A percentile compares a stretch with the other conserved stretches of the same genome.
These are phyloP conservation scores for Electrophaes corylata DNA, from an alignment of 2,888 invertebrate genomes.

Conservation along the genomic window DNA sequence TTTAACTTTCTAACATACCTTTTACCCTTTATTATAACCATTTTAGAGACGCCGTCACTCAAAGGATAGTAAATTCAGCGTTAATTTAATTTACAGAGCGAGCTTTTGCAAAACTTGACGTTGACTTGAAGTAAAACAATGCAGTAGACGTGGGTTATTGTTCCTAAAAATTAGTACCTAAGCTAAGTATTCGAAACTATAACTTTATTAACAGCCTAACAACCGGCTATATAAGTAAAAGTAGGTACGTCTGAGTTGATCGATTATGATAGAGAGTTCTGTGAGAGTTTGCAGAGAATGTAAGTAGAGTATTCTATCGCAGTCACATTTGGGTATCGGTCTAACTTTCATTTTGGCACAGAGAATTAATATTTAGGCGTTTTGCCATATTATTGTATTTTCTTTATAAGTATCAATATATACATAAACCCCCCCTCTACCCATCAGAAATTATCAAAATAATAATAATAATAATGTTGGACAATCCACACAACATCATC, in stretches of 20 bases:
- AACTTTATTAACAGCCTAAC: not conserved
- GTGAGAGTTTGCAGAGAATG: not conserved
- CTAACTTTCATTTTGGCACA: not conserved
- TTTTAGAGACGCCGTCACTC: conserved; percentile 7
- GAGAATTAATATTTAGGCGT: not conserved
- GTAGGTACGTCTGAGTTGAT: not conserved
- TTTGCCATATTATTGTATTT: not conserved
- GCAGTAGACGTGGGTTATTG: conserved; percentile 3
- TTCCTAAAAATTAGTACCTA: not conserved
- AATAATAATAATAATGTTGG: no score
- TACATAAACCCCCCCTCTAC: no score
- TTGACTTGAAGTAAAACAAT: conserved; percentile 18
- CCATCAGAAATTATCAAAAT: no score
- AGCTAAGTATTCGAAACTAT: not conserved
- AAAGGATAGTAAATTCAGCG: conserved; percentile 3
- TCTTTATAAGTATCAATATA: no score
- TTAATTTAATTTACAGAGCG: conserved; percentile 18
- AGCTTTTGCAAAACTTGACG: conserved; percentile 13
- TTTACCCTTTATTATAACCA: not conserved
- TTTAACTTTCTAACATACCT: not conserved
- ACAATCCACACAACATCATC: no score
- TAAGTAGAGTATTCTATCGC: not conserved
- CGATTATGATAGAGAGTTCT: not conserved
- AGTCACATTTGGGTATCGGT: not conserved
- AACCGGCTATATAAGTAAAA: not conserved